Base-by-base conservation (phyloP, 2,113 vertebrate species). In the Eira barbara region DNA sequence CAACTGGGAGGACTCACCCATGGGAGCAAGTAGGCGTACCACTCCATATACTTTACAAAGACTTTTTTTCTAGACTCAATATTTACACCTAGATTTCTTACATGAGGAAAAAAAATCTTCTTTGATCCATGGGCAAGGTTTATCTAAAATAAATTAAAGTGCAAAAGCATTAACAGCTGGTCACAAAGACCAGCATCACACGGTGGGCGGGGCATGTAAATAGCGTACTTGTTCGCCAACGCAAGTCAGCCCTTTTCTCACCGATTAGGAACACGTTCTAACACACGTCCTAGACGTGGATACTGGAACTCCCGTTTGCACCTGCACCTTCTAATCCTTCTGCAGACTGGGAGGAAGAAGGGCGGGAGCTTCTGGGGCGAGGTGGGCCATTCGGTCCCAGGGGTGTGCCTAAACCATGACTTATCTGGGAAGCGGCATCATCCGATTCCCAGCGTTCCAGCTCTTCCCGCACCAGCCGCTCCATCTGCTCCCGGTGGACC, bases 381-480 rank as follows among this genome's bases (percentile, higher is more conserved):
- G 99, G 97, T 7, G 99, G 99, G 0, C 98, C 98, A 0, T 81
- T 97, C 0, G 97, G 97, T 11, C 99, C 99, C 10, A 98, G 89
- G 0, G 99, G 99, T 0, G 99, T 99, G 61, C 99, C 98, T 78
- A 99, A 94, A 0, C 98, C 98, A 4, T 99, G 99, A 98, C 99
- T 99, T 95, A 99, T 98, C 82, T 99, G 99, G 2, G 99, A 99
- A 7, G 98, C 99, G 0, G 99, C 98, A 2, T 99, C 99, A 0
- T 99, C 99, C 0, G 99, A 99, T 86, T 99, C 99, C 99, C 99
- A 99, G 55, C 99, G 99, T 83, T 99, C 99, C 98, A 99, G 93
- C 71, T 99, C 99, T 97, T 99, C 99, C 29, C 99, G 99, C 57
- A 99, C 99, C 0, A 99, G 99, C 39, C 99, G 98, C 97, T 99